Percentiles rank a stretch among this genome's conserved stretches.
These are phyloP conservation scores for Ceratitis capitata DNA, from an alignment of 1,140 invertebrate species.

Conservation along the genomic window DNA sequence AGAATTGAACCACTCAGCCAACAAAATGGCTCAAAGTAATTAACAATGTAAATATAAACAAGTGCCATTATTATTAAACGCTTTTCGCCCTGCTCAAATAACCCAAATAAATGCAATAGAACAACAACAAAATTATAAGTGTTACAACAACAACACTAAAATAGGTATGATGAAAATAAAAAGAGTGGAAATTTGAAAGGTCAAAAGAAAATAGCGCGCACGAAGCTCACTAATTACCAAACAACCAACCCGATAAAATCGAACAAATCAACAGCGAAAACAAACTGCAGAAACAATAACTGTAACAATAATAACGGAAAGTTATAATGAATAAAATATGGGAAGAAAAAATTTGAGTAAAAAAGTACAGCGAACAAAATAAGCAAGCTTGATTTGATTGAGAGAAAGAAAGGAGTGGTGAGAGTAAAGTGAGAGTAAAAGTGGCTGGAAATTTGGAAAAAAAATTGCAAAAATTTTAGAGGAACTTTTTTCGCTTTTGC, in stretches of 20 bases:
- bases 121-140: neutral
- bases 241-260: conserved; percentile 14
- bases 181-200: neutral
- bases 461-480: neutral
- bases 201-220: too few relatives aligned
- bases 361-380: neutral
- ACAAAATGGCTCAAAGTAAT: neutral
- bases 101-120: neutral
- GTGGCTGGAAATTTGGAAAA: neutral
- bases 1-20: neutral
- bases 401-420: too few relatives aligned
- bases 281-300: neutral
- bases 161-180: neutral
- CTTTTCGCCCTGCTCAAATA: neutral
- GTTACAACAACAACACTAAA: neutral
- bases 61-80: neutral
- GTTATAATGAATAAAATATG: too few relatives aligned
- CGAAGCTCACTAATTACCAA: conserved; percentile 8
- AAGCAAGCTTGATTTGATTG: neutral
- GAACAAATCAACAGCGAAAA: conserved; percentile 2
- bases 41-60: conserved; percentile 4
- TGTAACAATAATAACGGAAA: neutral
- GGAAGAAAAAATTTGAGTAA: neutral
- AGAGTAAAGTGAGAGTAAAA: neutral
- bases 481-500: neutral